A percentile compares a stretch with the other conserved stretches of the same genome.
These are phyloP conservation scores for Athripsodes cinereus DNA, from an alignment of 2,888 invertebrate species.

Conservation along the genomic window DNA sequence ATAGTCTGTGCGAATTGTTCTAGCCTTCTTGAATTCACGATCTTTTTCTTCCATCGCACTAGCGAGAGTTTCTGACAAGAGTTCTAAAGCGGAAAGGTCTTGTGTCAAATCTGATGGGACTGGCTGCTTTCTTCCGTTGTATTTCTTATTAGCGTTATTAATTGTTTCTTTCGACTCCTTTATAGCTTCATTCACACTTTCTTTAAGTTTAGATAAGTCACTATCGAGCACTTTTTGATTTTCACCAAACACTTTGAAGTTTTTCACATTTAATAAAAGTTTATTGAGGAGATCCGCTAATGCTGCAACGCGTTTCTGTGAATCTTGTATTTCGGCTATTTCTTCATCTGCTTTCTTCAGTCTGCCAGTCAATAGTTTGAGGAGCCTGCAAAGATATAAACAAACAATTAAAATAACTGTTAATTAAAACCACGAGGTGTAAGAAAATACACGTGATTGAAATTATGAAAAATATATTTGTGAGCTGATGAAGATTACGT, in stretches of 20 bases:
- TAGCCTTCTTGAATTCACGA: conserved; percentile 80
- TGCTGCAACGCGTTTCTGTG: conserved; percentile 63
- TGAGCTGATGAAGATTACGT: conserved; percentile 2
- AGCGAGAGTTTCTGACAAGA: conserved; percentile 71
- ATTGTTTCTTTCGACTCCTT: conserved; percentile 54
- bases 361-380: conserved; percentile 70
- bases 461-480: not conserved
- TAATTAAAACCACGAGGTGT: not conserved
- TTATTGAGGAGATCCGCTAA: conserved; percentile 63
- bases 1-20: conserved; percentile 76
- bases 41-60: conserved; percentile 83
- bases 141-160: conserved; percentile 54
- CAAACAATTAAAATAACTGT: conserved; percentile 10
- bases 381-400: conserved; percentile 61
- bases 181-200: conserved; percentile 52
- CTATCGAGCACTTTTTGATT: conserved; percentile 59
- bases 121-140: conserved; percentile 55
- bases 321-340: conserved; percentile 68
- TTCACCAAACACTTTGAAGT: conserved; percentile 72
- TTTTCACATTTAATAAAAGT: conserved; percentile 58
- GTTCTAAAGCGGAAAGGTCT: conserved; percentile 75
- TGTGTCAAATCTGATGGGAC: conserved; percentile 73
- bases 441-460: not conserved
- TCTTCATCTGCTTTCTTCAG: conserved; percentile 68
- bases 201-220: conserved; percentile 52